A percentile compares a stretch with the other conserved stretches of the same genome.
Evolutionary conservation across 2,888 invertebrate species (phyloP).

Genomic region (Patella depressa): DNA sequence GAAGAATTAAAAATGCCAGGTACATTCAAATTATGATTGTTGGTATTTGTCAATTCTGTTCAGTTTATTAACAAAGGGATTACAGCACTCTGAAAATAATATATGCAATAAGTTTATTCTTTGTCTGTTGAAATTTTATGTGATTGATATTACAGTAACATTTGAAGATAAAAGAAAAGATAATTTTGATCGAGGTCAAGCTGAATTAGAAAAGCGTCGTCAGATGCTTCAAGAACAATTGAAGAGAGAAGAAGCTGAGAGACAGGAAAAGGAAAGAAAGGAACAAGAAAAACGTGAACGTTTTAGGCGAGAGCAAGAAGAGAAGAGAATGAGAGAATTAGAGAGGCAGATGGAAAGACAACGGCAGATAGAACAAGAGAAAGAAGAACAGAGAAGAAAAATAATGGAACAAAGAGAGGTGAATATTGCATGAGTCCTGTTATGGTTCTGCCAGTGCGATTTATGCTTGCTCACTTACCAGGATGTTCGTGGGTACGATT

Average conservation of each 20-base stretch:
- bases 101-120: too few species aligned
- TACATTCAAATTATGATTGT: constrained; percentile 11
- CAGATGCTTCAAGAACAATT: constrained; percentile 90
- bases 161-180: constrained; percentile 97
- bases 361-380: constrained; percentile 68
- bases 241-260: constrained; percentile 78
- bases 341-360: constrained; percentile 86
- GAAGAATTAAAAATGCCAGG: constrained; percentile 45
- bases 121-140: background rate
- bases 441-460: too few species aligned
- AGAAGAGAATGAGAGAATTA: constrained; percentile 89
- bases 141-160: constrained; percentile 68
- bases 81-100: too few species aligned
- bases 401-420: constrained; percentile 81
- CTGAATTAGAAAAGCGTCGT: constrained; percentile 91
- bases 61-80: too few species aligned
- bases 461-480: too few species aligned
- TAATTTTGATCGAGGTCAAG: constrained; percentile 98
- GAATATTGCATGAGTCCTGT: constrained; percentile 15
- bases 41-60: too few species aligned
- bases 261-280: constrained; percentile 73
- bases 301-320: constrained; percentile 77
- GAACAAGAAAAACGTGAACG: constrained; percentile 94
- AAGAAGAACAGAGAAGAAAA: constrained; percentile 83
- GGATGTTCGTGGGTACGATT: too few species aligned